phyloP scores from a whole-genome alignment of 2,797 vertebrate genomes.

The Gymnothorax reevesii region DNA sequence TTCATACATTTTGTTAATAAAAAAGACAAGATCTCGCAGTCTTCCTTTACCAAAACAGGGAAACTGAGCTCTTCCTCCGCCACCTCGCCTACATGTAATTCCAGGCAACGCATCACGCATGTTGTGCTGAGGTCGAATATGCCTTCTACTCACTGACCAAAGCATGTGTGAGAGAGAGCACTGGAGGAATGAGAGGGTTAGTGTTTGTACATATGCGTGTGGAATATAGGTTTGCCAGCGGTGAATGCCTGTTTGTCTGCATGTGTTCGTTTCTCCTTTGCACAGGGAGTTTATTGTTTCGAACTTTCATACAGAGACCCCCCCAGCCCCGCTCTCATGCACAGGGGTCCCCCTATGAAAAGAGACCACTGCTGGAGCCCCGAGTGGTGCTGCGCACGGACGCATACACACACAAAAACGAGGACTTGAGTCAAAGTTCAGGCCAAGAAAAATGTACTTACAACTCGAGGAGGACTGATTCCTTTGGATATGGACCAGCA shows the following conservation, averaged over 20 bases:
- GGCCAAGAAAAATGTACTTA: not conserved
- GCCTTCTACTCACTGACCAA: not conserved
- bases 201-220: not conserved
- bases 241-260: conserved; percentile 13
- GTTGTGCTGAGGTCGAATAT: not conserved
- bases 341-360: conserved; percentile 16
- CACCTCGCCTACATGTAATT: not conserved
- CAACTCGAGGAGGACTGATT: not conserved
- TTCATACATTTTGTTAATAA: not conserved
- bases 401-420: not conserved
- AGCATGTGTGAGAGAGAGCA: not conserved
- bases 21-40: not conserved
- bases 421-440: not conserved
- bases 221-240: not conserved
- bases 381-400: not conserved
- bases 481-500: not conserved
- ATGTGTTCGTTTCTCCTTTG: not conserved
- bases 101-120: not conserved
- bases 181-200: not conserved
- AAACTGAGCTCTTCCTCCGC: not conserved
- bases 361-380: conserved; percentile 7
- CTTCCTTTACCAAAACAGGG: not conserved
- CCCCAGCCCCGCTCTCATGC: not conserved
- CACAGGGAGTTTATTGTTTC: conserved; percentile 19
- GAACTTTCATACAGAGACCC: not conserved